Base-by-base conservation (phyloP, 2,113 vertebrate species). In the Hypanus sabinus region DNA sequence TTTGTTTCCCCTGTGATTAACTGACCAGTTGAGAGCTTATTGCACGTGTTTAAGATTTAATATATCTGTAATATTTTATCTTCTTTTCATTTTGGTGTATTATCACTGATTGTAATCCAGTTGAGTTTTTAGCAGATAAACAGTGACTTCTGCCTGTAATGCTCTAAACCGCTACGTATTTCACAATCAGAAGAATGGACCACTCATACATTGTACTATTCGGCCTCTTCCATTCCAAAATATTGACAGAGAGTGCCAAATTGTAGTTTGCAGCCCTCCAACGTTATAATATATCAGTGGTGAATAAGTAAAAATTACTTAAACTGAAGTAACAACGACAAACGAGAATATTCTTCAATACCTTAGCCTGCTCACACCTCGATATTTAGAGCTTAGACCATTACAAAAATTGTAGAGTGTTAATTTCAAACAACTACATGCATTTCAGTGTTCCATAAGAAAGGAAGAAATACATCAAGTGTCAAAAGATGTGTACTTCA, bases 401-500 rank as follows among this genome's bases (percentile, higher is more conserved):
- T 46, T n/a, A 3, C 22, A 71, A 68, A 75, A 75, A 93, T 38
- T 73, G 46, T 73, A 73, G 10, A 46, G 27, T 93, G 24, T 24
- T 55, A 38, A 93, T 93, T 73, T 93, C 91, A 73, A 55, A 7
- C 38, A 73, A 93, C 24, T 46, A 73, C n/a, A 73, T 33, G 10
- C 22, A 20, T 62, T 92, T 71, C 33, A 73, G 38, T 55, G 46
- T 93, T 46, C 68, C 62, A 38, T 73, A 71, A 75, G 73, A 93
- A 55, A 91, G 16, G 70, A 73, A 75, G 68, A 93, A 93, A 46
- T 73, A 71, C 91, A 93, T 93, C 91, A 93, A 73, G 68, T 93
- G 91, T 93, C 91, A 75, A 73, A 93, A 55, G 68, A 75, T 73
- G 71, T 38, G 70, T 75, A 93, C 73, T 93, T 93, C 73, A 93